These are phyloP conservation scores for Tryphoninae sp. DNA, from an alignment of 2,888 invertebrate genomes.

Conservation along the genomic window DNA sequence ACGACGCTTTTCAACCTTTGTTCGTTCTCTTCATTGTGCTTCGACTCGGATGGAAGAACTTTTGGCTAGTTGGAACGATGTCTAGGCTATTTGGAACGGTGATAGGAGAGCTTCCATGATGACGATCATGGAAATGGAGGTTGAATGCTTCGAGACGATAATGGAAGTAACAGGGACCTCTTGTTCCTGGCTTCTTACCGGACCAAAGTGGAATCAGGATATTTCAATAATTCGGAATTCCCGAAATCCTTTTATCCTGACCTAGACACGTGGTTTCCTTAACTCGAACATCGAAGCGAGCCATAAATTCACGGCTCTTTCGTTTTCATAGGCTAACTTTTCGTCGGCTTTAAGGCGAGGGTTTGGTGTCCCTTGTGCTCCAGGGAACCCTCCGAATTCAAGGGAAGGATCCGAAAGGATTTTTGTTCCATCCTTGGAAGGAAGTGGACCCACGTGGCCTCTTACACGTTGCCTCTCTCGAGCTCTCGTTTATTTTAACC, in stretches of 20 bases:
- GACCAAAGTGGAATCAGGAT: no score
- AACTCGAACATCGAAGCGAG: no score
- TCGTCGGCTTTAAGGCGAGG: not conserved
- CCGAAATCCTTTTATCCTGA: no score
- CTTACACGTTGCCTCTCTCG: not conserved
- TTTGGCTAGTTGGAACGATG: no score
- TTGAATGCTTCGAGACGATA: no score
- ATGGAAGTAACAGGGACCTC: no score
- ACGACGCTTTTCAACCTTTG: not conserved
- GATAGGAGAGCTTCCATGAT: constrained; percentile 26
- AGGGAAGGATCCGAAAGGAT: not conserved
- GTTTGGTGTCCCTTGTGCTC: not conserved
- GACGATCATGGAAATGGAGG: no score
- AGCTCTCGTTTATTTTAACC: no score
- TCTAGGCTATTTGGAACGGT: constrained; percentile 11
- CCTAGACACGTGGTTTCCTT: no score
- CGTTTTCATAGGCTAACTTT: not conserved
- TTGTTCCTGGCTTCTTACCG: no score
- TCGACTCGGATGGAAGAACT: not conserved
- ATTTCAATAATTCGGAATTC: no score
- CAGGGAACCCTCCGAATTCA: not conserved
- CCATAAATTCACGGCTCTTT: no score
- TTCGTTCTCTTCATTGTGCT: constrained; percentile 34
- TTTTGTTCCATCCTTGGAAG: not conserved
- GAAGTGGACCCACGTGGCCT: not conserved